Base-by-base conservation (phyloP, 2,888 invertebrate genomes). In the Thymelicus sylvestris region DNA sequence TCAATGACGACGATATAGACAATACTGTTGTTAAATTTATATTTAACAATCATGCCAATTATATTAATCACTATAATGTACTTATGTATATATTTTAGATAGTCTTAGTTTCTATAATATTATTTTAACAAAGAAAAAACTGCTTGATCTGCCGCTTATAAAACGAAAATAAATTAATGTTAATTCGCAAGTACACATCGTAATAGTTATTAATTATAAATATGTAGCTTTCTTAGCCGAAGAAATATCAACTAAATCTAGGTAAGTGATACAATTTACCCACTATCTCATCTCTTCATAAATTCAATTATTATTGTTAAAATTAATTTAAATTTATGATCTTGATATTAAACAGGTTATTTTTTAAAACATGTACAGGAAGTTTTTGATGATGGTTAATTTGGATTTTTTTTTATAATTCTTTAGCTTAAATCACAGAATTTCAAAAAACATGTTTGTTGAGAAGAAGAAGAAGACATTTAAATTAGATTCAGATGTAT, bases 61-160 rank as follows among this genome's bases (percentile, higher is more conserved):
- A 48, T 63, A 13, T 48, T 10, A 7, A 31, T 31, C 62, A 63
- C 15, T 47, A 6, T 63, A n/a, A n/a, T 48, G 13, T 31, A 31
- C 4, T 8, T 47, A 19, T 64, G 15, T 38, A n/a, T 64, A 39
- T 38, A n/a, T 44, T n/a, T 66, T 66, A 55, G 6, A 66, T 66
- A 57, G 66, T 66, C 66, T 66, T 66, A 44, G 66, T 66, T 57
- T 66, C 57, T 47, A 5, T 57, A 57, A 66, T 8, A 44, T 55
- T 8, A 44, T 31, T 31, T 55, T 0, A 7, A 8, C 3, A 38
- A 19, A 44, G 15, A 64, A 7, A n/a, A 3, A 64, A 55, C 65
- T 65, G 55, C 65, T 65, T 65, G 64, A 52, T 65, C 50, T 65
- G 15, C 64, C 64, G 15, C 65, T 24, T 41, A 6, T 55, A 55